A percentile compares a stretch with the other conserved stretches of the same genome.
Conservation (phyloP, 1,140 invertebrate species). For the Drosophila sp. region DNA sequence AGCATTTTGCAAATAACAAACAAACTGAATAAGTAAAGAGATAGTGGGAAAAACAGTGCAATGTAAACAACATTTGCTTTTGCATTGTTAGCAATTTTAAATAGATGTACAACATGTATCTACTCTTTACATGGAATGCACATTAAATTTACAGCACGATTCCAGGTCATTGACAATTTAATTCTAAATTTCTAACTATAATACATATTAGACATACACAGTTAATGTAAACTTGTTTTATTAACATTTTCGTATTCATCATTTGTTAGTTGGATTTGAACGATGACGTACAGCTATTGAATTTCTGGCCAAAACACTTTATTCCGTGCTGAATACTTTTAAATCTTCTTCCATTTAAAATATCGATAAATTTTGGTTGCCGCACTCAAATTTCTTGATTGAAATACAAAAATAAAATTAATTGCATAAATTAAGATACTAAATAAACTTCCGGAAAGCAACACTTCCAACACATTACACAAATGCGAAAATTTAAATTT, state of each 20-base stretch:
- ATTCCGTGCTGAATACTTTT: no score
- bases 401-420: slow-evolving; percentile 4
- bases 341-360: no score
- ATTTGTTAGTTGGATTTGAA: no score
- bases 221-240: no score
- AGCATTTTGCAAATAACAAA: slow-evolving; percentile 21
- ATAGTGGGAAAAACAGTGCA: slow-evolving; percentile 10
- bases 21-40: slow-evolving; percentile 21
- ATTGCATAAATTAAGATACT: slow-evolving; percentile 21
- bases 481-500: slow-evolving; percentile 45
- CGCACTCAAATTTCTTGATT: slow-evolving; percentile 21
- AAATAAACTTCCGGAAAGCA: slow-evolving; percentile 11
- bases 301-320: no score
- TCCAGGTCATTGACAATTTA: not conserved
- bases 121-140: slow-evolving; percentile 2
- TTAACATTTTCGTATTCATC: no score
- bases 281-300: no score
- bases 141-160: not conserved
- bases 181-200: no score
- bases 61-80: slow-evolving; percentile 13
- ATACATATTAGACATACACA: no score
- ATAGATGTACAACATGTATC: slow-evolving; percentile 14
- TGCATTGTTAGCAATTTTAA: slow-evolving; percentile 24
- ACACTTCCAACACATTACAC: slow-evolving; percentile 26
- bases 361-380: no score